Conservation (phyloP, 2,797 vertebrate species). For the Acanthurus leucopareius region DNA sequence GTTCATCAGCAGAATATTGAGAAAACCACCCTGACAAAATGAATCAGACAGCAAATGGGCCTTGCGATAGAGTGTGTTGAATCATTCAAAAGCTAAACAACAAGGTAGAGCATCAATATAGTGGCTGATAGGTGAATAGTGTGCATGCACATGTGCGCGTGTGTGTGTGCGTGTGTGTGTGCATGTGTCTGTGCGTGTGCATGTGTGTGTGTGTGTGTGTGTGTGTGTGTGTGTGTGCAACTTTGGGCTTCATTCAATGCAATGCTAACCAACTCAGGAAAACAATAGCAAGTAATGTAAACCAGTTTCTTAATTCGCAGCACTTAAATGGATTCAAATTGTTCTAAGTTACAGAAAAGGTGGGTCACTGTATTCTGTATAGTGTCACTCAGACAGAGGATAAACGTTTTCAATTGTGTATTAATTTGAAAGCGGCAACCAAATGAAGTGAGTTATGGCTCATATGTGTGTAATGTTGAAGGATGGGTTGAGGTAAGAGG, state of each 20-base stretch:
- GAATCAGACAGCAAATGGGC: conserved; percentile 75
- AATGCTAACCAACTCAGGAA: conserved; percentile 3
- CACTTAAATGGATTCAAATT: conserved; percentile 29
- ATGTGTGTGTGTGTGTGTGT: conserved; percentile 4
- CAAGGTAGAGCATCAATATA: conserved; percentile 43
- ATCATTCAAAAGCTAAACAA: conserved; percentile 71
- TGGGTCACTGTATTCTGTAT: background rate
- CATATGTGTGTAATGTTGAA: conserved; percentile 48
- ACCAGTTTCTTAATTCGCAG: conserved; percentile 14
- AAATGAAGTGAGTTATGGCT: conserved; percentile 30
- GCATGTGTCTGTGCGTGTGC: background rate
- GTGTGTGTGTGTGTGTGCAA: conserved; percentile 1
- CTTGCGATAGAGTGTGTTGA: conserved; percentile 63
- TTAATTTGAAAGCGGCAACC: conserved; percentile 27
- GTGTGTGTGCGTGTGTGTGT: too few species aligned
- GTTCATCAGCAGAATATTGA: conserved; percentile 65
- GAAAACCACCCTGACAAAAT: conserved; percentile 65
- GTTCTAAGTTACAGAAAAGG: conserved; percentile 22
- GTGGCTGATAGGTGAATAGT: conserved; percentile 35
- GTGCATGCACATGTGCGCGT: conserved; percentile 19
- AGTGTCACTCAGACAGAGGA: conserved; percentile 2
- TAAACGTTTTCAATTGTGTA: conserved; percentile 21
- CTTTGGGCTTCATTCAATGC: conserved; percentile 36
- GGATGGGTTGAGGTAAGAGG: conserved; percentile 52
- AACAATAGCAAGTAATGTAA: conserved; percentile 35